Evolutionary conservation across 2,113 vertebrate genomes (phyloP), one percentile per base, ranked within the genome.

Genomic region (Oreochromis spilurus): DNA sequence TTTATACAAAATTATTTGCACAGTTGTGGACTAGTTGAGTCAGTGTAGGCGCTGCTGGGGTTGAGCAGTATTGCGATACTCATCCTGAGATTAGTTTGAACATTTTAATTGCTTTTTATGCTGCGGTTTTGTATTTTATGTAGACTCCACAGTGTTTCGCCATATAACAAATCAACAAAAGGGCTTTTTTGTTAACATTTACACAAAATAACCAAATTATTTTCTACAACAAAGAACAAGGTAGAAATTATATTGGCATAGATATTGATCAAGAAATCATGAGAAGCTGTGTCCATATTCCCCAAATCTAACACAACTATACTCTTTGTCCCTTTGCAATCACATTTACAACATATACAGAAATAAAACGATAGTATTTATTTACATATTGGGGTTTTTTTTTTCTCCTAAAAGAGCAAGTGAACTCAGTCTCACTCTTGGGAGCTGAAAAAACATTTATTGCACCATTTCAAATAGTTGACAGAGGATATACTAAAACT

Each of bases 1-100:
- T 86, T 86, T 77, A 77, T 77, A 52, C 82, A 67, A 81, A 84
- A 81, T 57, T 21, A 88, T 70, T 78, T 78, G 48, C 58, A 89
- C 26, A 87, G 38, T 81, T 53, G 43, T 54, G 84, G n/a, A 21
- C 45, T 31, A 55, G 16, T 36, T 58, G 7, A 21, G 57, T 13
- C 8, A n/a, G 54, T 52, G 57, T 65, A 50, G 57, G 57, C 21
- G 80, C 57, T 50, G 19, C 13, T 19, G 16, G 57, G 55, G 38
- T 36, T 53, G 21, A 21, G 26, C 19, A 13, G 34, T 80, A 75
- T 55, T 10, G 26, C 10, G 2, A 65, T 24, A 58, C 72, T 11
- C 40, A 60, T n/a, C 65, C 57, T 13, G 12, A 87, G 17, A 84
- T 19, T 9, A 26, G 24, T n/a, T 24, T 13, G 34, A 55, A 14